A percentile compares a stretch with the other conserved stretches of the same genome.
Evolutionary conservation across 2,113 vertebrate genomes (phyloP).

Genomic region (Gracilinanus agilis): DNA sequence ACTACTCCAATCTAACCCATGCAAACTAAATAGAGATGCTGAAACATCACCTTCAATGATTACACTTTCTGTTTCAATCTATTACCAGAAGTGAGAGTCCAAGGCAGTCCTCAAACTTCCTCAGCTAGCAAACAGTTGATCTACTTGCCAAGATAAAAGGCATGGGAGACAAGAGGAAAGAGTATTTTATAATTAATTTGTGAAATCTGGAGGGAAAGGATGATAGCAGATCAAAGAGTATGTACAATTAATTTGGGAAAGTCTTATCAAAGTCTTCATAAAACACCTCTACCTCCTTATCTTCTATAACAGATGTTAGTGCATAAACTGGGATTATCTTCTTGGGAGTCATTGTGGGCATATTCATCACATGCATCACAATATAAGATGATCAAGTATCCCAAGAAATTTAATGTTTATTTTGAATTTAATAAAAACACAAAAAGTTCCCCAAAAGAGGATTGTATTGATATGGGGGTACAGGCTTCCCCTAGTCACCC

Average conservation of each 20-base stretch:
- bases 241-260: neutral
- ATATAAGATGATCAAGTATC: neutral
- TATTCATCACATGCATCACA: neutral
- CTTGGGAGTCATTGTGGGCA: neutral
- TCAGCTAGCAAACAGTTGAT: neutral
- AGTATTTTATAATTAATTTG: neutral
- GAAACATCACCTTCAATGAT: neutral
- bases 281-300: neutral
- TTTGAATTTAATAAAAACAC: neutral
- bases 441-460: neutral
- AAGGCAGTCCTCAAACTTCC: neutral
- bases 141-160: neutral
- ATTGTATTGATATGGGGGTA: neutral
- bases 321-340: neutral
- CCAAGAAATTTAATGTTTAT: neutral
- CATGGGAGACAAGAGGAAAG: neutral
- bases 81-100: neutral
- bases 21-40: neutral
- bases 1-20: neutral
- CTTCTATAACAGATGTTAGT: neutral
- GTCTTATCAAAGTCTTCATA: neutral
- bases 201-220: neutral
- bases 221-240: neutral
- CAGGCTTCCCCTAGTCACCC: too few species aligned
- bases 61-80: neutral